Conservation (phyloP, 2,888 invertebrate genomes). For the Phania funesta region DNA sequence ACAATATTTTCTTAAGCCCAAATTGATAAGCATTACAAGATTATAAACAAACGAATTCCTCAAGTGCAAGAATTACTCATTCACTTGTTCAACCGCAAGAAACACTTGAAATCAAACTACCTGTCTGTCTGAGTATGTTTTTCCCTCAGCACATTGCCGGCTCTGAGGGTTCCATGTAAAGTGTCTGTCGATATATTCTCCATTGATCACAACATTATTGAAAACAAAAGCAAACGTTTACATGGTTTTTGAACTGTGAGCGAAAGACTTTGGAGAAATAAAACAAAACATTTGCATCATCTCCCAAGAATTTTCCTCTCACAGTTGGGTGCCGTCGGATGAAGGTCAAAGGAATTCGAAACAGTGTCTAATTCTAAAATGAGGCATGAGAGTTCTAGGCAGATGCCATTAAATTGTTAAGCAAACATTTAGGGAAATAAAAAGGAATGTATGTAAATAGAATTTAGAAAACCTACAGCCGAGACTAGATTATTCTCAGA, state of each 20-base stretch:
- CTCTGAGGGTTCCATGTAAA: background rate
- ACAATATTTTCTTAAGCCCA: slow-evolving; percentile 32
- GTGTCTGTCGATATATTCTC: slow-evolving; percentile 26
- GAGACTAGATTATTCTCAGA: no score
- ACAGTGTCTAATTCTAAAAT: no score
- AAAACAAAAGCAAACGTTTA: slow-evolving; percentile 11
- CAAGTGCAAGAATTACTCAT: slow-evolving; percentile 51
- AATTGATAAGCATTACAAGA: slow-evolving; percentile 63
- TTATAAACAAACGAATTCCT: slow-evolving; percentile 53
- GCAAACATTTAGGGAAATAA: no score
- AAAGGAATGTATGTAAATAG: no score
- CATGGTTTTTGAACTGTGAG: background rate
- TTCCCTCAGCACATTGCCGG: background rate
- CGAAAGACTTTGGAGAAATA: background rate
- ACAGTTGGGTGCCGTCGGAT: no score
- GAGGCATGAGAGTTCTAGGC: no score
- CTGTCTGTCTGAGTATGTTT: background rate
- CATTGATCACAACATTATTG: background rate
- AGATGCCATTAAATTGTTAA: no score
- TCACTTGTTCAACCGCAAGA: slow-evolving; percentile 34
- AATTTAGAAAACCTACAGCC: no score
- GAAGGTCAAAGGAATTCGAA: no score
- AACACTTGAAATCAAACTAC: slow-evolving; percentile 4
- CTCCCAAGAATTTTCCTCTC: background rate
- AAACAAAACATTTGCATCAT: background rate